Percentiles rank a stretch among this genome's conserved stretches.
These are phyloP conservation scores for Euglossa dilemma DNA, from an alignment of 1,140 invertebrate genomes.

Conservation along the genomic window DNA sequence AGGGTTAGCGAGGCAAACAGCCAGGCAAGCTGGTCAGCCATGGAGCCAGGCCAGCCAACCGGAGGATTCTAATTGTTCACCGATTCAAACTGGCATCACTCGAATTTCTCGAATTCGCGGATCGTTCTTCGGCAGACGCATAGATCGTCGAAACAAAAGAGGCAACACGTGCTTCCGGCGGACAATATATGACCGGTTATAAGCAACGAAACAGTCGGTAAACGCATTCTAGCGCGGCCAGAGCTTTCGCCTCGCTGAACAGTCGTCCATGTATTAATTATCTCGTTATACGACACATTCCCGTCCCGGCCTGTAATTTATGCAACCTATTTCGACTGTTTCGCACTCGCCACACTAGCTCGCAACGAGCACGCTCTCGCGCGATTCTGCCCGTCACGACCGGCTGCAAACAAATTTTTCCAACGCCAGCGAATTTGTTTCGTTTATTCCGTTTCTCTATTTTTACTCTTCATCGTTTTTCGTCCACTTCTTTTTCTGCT, in stretches of 20 bases:
- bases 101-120: constrained; percentile 41
- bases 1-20: background rate
- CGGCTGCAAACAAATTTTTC: background rate
- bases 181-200: constrained; percentile 61
- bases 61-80: constrained; percentile 26
- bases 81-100: background rate
- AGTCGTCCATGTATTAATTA: constrained; percentile 70
- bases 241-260: constrained; percentile 55
- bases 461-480: too few species aligned
- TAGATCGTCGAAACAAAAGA: constrained; percentile 62
- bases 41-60: background rate
- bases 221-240: constrained; percentile 61
- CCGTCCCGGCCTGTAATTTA: constrained; percentile 60
- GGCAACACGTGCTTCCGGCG: constrained; percentile 47
- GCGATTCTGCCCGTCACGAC: constrained; percentile 4
- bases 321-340: constrained; percentile 65
- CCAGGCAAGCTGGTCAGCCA: background rate
- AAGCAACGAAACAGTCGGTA: constrained; percentile 67
- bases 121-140: constrained; percentile 50
- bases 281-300: constrained; percentile 69
- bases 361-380: background rate
- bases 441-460: too few species aligned
- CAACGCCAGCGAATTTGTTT: background rate
- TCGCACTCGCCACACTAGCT: constrained; percentile 41
- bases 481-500: background rate